These are phyloP conservation scores for Drosophila arawakana DNA, from an alignment of 1,140 invertebrate genomes.

Conservation along the genomic window DNA sequence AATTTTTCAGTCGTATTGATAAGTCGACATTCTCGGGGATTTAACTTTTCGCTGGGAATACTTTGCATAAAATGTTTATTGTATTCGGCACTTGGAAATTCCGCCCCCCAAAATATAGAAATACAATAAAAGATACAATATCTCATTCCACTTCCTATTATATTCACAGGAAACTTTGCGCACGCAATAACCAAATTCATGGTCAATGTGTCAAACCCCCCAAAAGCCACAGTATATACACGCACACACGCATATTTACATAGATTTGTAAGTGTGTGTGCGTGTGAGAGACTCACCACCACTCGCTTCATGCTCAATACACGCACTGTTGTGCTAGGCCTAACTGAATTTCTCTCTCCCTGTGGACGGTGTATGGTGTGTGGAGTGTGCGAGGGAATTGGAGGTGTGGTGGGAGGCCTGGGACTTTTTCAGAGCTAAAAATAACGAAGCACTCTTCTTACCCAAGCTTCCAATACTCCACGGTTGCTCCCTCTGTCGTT, in stretches of 20 bases:
- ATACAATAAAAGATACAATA: neutral
- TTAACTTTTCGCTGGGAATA: constrained; percentile 20
- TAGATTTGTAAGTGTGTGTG: neutral
- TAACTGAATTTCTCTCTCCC: constrained; percentile 27
- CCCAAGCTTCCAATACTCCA: constrained; percentile 19
- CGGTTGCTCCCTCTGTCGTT: constrained; percentile 20
- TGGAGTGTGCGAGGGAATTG: neutral
- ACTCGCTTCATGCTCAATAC: constrained; percentile 47
- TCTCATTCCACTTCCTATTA: neutral
- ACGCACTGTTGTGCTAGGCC: constrained; percentile 72
- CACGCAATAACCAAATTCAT: constrained; percentile 60
- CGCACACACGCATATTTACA: neutral
- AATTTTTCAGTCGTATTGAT: constrained; percentile 59
- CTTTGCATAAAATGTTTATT: constrained; percentile 19
- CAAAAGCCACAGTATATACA: constrained; percentile 32
- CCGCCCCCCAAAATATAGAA: neutral
- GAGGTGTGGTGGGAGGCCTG: constrained; percentile 4
- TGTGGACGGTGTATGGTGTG: too few relatives aligned
- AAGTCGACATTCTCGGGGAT: constrained; percentile 27
- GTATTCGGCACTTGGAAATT: constrained; percentile 17
- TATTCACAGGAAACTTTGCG: constrained; percentile 3
- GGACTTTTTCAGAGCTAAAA: constrained; percentile 60
- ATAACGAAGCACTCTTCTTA: constrained; percentile 46
- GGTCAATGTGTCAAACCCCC: constrained; percentile 78
- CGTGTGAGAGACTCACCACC: constrained; percentile 11